Percentiles rank a stretch among this genome's conserved stretches.
phyloP scores from a whole-genome alignment of 2,888 invertebrate genomes.

The Macroteleia sp. region DNA sequence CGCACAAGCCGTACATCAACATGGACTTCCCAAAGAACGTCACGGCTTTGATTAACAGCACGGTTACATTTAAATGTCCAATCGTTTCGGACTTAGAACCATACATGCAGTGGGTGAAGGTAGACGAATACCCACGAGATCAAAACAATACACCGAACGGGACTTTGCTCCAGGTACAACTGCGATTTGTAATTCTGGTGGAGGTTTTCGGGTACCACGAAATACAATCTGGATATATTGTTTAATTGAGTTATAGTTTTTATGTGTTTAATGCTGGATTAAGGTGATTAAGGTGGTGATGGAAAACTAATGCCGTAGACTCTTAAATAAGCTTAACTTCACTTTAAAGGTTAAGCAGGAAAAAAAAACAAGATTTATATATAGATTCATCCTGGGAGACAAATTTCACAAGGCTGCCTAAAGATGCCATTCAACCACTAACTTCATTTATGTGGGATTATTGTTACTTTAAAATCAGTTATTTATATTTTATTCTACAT shows the following conservation, averaged over 20 bases:
- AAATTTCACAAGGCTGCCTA: too few relatives aligned
- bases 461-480: too few relatives aligned
- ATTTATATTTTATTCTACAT: too few relatives aligned
- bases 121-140: conserved; percentile 81
- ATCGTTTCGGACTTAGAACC: conserved; percentile 92
- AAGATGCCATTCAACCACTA: too few relatives aligned
- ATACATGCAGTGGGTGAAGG: conserved; percentile 90
- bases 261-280: too few relatives aligned
- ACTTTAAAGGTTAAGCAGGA: too few relatives aligned
- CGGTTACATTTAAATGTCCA: conserved; percentile 90
- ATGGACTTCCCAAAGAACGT: conserved; percentile 92
- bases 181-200: conserved; percentile 65
- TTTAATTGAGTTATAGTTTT: too few relatives aligned
- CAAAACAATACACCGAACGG: conserved; percentile 80
- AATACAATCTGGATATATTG: not conserved
- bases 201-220: conserved; percentile 65
- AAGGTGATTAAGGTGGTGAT: not conserved
- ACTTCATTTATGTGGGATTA: too few relatives aligned
- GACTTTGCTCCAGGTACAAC: conserved; percentile 83
- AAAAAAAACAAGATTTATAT: too few relatives aligned
- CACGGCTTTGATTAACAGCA: conserved; percentile 90
- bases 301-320: not conserved
- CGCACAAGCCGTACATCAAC: conserved; percentile 93
- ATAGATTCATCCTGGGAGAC: too few relatives aligned
- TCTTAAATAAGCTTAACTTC: too few relatives aligned